Evolutionary conservation across 2,888 invertebrate species (phyloP), one percentile per base, ranked within the genome.

Genomic region (Phaedon cochleariae): DNA sequence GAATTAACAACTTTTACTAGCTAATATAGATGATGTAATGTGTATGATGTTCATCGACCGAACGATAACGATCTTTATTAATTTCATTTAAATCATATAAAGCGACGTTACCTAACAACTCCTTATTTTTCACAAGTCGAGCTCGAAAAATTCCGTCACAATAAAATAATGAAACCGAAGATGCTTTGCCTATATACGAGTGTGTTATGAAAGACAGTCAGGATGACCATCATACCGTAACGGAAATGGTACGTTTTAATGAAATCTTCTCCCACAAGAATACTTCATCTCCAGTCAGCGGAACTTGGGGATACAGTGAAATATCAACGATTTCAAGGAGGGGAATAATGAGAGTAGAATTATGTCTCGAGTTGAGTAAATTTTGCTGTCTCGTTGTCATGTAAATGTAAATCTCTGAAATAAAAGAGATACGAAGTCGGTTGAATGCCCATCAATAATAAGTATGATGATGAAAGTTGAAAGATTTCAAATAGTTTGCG

Each of bases 171-270:
- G 53, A 53, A 53, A 53, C 34, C 17, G 26, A 45, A 57, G 57
- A 57, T 57, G 57, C 57, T 54, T 20, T 18, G n/a, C 37, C 12
- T 12, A 12, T 41, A 34, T 3, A 53, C 45, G 20, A 29, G 17
- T 31, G 45, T 59, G 61, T 70, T 72, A 72, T 65, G 71, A 70
- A 70, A 70, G 67, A 66, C 59, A 52, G 64, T 62, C 73, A 64
- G 69, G 72, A 67, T 65, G 72, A 65, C 61, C 70, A 71, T 64
- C 71, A 62, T 61, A 68, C 65, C 74, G 79, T 80, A 79, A 81
- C 81, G 77, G 73, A 77, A 75, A 76, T 76, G 75, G 76, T 75
- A 78, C 78, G 79, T 77, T 77, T 77, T 79, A 80, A 79, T 79
- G 80, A 80, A 80, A 81, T 81, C 79, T 80, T 76, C 76, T 71